Evolutionary conservation across 2,797 vertebrate genomes (phyloP), one percentile per base, ranked within the genome.

Genomic region (Fundulus diaphanus): DNA sequence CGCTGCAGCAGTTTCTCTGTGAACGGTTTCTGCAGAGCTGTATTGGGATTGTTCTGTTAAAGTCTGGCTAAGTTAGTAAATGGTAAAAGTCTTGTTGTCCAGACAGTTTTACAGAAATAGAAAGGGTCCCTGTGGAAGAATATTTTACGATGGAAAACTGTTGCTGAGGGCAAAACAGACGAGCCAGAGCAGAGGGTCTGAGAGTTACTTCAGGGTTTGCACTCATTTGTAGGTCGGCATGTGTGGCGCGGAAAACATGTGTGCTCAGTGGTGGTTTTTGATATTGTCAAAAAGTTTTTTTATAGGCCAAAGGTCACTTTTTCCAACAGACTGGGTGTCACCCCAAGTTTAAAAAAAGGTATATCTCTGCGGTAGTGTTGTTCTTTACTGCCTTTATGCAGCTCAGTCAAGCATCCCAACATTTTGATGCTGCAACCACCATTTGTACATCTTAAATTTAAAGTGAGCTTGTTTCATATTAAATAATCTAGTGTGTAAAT

Each of bases 181-280:
- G 86, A 92, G 77, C 90, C 91, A 84, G 91, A 87, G 74, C 83
- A 86, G 74, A 82, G 85, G 82, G 78, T 49, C 59, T 71, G 76
- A 85, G 75, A 76, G 69, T 82, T 68, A 74, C 51, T 74, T 54
- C 67, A 77, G 76, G 51, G 59, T 66, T 79, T 76, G 63, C 69
- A 72, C 75, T 71, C 16, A 40, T 81, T 82, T 84, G 72, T 76
- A 71, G 74, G 75, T 73, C 37, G 79, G 72, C 57, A 72, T 79
- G 74, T 72, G 59, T 72, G 72, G 33, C 48, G 54, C 44, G 59
- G 74, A n/a, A 27, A 49, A 49, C 48, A 22, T 49, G 20, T 61
- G 7, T 61, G 33, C 31, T 40, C 22, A 1, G 46, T 16, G 46
- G 46, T 48, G 13, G 46, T 48, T 48, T 48, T 48, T 48, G 16